Evolutionary conservation across 2,113 vertebrate genomes (phyloP).

Genomic region (Lophochroa leadbeateri): DNA sequence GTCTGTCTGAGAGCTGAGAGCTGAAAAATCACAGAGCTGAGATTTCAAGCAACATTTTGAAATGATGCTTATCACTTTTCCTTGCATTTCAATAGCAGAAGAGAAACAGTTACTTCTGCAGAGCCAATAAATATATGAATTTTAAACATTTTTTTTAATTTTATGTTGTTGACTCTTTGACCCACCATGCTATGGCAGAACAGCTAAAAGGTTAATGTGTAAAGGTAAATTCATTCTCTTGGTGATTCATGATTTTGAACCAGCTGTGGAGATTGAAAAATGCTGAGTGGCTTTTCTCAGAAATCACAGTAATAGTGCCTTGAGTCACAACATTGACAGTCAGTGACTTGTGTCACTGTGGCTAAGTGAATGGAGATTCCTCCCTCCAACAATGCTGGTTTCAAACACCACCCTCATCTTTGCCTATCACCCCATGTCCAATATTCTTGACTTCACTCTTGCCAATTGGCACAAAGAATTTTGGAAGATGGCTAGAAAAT

Average conservation of each 20-base stretch:
- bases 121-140: background rate
- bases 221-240: background rate
- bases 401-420: background rate
- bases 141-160: background rate
- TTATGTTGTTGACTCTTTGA: background rate
- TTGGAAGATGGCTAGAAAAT: background rate
- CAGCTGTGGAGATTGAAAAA: background rate
- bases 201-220: background rate
- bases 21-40: background rate
- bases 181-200: background rate
- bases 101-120: background rate
- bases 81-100: background rate
- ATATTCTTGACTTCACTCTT: background rate
- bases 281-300: background rate
- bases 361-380: background rate
- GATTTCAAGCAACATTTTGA: background rate
- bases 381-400: background rate
- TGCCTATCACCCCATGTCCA: background rate
- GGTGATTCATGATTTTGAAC: background rate
- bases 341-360: background rate
- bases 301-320: background rate
- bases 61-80: background rate
- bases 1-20: background rate
- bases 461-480: background rate
- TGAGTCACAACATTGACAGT: background rate